Evolutionary conservation across 2,113 vertebrate genomes (phyloP).

Genomic region (Potamarius usumacintae): DNA sequence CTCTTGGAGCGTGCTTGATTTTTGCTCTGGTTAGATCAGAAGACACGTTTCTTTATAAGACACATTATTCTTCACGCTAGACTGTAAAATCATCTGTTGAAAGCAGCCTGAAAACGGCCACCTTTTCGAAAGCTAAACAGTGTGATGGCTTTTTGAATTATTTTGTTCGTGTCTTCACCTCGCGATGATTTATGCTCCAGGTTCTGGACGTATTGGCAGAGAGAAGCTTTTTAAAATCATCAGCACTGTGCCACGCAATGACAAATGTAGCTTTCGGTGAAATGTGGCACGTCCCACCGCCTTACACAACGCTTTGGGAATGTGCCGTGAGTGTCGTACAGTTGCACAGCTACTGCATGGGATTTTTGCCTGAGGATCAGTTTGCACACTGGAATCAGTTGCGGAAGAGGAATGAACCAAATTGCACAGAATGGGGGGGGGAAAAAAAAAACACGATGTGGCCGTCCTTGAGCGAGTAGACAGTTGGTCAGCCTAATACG

Average conservation of each 20-base stretch:
- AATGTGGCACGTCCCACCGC: conserved; percentile 18
- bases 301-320: conserved; percentile 18
- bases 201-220: background rate
- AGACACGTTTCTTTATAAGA: conserved; percentile 61
- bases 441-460: conserved; percentile 49
- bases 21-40: conserved; percentile 60
- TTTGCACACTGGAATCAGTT: conserved; percentile 67
- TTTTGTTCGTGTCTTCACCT: conserved; percentile 6
- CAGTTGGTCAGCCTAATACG: conserved; percentile 65
- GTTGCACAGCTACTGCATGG: conserved; percentile 47
- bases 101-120: conserved; percentile 19
- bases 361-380: conserved; percentile 53
- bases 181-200: conserved; percentile 5
- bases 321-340: conserved; percentile 33
- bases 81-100: conserved; percentile 47
- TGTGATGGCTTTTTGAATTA: background rate
- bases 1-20: conserved; percentile 64
- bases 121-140: background rate
- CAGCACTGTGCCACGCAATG: background rate
- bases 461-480: conserved; percentile 55
- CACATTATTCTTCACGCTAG: conserved; percentile 31
- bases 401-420: conserved; percentile 67
- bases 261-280: conserved; percentile 30
- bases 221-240: conserved; percentile 12
- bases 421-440: conserved; percentile 62